Evolutionary conservation across 2,888 invertebrate genomes (phyloP).

Genomic region (Plagodis dolabraria): DNA sequence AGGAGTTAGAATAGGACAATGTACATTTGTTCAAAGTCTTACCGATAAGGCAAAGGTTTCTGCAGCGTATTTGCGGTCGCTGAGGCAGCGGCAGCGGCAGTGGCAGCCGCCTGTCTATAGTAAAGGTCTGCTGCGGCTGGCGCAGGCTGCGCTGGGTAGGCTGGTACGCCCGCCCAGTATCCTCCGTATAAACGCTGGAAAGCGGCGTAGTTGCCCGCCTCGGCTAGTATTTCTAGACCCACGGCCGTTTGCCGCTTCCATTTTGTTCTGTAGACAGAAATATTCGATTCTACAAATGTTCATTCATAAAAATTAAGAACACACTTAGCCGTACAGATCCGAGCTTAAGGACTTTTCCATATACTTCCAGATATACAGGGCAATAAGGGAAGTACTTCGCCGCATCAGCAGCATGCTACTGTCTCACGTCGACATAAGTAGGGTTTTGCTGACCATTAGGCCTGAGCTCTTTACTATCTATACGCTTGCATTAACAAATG

Average conservation of each 20-base stretch:
- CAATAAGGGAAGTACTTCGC: no score
- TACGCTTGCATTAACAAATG: no score
- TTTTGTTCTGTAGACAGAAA: constrained; percentile 91
- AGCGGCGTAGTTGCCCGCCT: constrained; percentile 99
- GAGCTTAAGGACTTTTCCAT: no score
- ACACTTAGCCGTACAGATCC: no score
- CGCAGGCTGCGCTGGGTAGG: constrained; percentile 88
- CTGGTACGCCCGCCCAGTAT: constrained; percentile 88
- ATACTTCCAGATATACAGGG: no score
- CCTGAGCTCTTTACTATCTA: no score
- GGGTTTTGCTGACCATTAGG: no score
- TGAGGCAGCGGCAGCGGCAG: constrained; percentile 86
- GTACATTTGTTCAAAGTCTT: constrained; percentile 32
- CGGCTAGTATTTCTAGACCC: constrained; percentile 97
- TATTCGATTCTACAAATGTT: neutral
- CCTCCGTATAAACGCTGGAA: constrained; percentile 97
- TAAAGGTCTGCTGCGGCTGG: constrained; percentile 91
- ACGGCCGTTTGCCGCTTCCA: constrained; percentile 99
- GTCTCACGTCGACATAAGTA: no score
- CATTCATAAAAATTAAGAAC: no score
- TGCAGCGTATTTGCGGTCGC: constrained; percentile 90
- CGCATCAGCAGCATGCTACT: no score
- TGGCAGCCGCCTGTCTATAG: constrained; percentile 92
- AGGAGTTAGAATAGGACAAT: no score
- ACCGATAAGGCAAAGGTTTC: constrained; percentile 94